phyloP scores from a whole-genome alignment of 1,140 invertebrate genomes.

The Mylabris phalerata region DNA sequence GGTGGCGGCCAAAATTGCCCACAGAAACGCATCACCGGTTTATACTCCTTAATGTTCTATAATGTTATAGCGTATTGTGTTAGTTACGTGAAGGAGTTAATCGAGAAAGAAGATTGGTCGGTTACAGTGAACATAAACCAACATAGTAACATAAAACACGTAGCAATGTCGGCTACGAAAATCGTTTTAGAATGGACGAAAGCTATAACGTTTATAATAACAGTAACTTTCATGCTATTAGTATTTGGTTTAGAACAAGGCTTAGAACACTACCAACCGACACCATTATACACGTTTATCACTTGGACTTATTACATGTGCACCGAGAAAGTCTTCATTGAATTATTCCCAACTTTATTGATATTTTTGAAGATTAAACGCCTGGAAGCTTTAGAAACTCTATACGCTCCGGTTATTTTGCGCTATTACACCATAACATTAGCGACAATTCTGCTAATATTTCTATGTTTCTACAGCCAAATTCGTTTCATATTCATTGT shows the following conservation, averaged over 20 bases:
- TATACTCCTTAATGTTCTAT: constrained; percentile 76
- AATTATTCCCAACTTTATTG: constrained; percentile 53
- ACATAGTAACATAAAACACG: constrained; percentile 64
- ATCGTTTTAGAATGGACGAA: constrained; percentile 77
- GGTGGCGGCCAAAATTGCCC: constrained; percentile 42
- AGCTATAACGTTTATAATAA: constrained; percentile 71
- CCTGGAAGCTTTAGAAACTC: constrained; percentile 58
- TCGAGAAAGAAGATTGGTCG: constrained; percentile 69
- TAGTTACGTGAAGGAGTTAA: constrained; percentile 63
- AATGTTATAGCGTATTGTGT: constrained; percentile 72
- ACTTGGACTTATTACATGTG: constrained; percentile 64
- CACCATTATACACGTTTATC: constrained; percentile 53
- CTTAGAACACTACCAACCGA: constrained; percentile 64
- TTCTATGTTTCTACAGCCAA: constrained; percentile 49
- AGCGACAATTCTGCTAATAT: constrained; percentile 48
- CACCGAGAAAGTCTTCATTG: constrained; percentile 65
- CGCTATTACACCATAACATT: constrained; percentile 49
- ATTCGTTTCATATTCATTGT: constrained; percentile 53
- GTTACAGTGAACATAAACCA: constrained; percentile 65
- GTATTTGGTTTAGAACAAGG: constrained; percentile 70
- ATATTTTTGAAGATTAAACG: constrained; percentile 51
- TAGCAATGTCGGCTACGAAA: constrained; percentile 75
- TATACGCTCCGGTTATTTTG: constrained; percentile 60
- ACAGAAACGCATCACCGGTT: constrained; percentile 56
- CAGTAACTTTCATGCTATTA: constrained; percentile 67